Evolutionary conservation across 2,888 invertebrate species (phyloP), one percentile per base, ranked within the genome.

Genomic region (Vandiemenella viatica): DNA sequence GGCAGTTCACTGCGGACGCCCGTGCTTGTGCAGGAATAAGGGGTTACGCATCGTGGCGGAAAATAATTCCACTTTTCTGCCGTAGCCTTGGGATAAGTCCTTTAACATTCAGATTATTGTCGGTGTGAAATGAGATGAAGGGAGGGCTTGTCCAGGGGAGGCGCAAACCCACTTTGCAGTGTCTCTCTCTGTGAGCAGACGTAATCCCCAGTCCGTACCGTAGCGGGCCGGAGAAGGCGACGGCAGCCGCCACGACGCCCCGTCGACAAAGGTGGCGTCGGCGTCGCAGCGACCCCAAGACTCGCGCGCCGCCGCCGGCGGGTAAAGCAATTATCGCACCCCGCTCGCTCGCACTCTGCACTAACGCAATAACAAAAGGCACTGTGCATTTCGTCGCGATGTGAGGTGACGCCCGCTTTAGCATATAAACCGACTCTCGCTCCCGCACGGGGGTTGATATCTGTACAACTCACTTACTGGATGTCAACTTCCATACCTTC

Each of bases 41-140:
- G n/a, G n/a, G n/a, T n/a, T 32, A 32, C 32, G n/a, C 10, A 32
- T 10, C 32, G 10, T 32, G 13, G n/a, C 32, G n/a, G 32, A 32
- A 41, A 47, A 42, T 47, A 47, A 47, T 42, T 42, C 41, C 47
- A 56, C 56, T 55, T 55, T 58, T 57, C 54, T 52, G 55, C 52
- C 54, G 51, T 53, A 53, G 50, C 54, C 60, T 57, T 48, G 52
- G 56, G 61, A 62, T 60, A 56, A 58, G 59, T 58, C 62, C 61
- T 64, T 66, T 64, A 65, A 63, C 64, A 66, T 66, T 63, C 61
- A 62, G 61, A 63, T 63, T 62, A 65, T 65, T 65, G 65, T 63
- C 63, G 60, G 60, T 60, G 62, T 62, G 63, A 49, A 49, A 60
- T 62, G 61, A 61, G 62, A 62, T 61, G n/a, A 21, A 21, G 42